Conservation (phyloP, 1,140 invertebrate species). For the Bicyclus anynana region DNA sequence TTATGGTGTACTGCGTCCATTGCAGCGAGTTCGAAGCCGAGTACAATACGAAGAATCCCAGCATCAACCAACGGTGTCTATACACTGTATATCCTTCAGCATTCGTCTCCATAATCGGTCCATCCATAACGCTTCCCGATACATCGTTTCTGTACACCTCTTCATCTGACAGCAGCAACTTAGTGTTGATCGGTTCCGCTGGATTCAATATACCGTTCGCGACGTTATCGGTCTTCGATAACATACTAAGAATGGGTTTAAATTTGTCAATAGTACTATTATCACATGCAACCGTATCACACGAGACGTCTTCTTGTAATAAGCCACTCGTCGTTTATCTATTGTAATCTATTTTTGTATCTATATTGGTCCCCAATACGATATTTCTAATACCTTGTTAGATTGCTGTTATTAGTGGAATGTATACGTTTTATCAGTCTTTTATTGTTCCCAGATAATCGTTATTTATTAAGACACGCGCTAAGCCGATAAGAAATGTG, state of each 20-base stretch:
- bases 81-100: slow-evolving; percentile 75
- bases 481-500: background rate
- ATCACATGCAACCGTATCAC: slow-evolving; percentile 15
- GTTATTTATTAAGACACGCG: background rate
- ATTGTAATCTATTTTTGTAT: slow-evolving; percentile 11
- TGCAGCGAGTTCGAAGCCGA: slow-evolving; percentile 93
- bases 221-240: slow-evolving; percentile 20
- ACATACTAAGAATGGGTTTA: slow-evolving; percentile 17
- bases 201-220: slow-evolving; percentile 28
- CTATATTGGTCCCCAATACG: slow-evolving; percentile 25
- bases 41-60: slow-evolving; percentile 91
- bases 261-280: slow-evolving; percentile 10
- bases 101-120: slow-evolving; percentile 27
- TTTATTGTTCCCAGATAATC: background rate
- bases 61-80: slow-evolving; percentile 88
- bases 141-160: slow-evolving; percentile 31
- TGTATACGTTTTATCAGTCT: slow-evolving; percentile 17
- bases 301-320: slow-evolving; percentile 6
- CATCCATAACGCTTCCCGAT: slow-evolving; percentile 51
- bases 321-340: slow-evolving; percentile 18
- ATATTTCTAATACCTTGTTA: slow-evolving; percentile 17
- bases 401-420: background rate
- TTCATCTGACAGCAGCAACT: slow-evolving; percentile 32
- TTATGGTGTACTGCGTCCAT: slow-evolving; percentile 94
- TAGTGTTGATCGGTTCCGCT: slow-evolving; percentile 28